Conservation (phyloP, 2,113 vertebrate species). For the Apteryx owenii region DNA sequence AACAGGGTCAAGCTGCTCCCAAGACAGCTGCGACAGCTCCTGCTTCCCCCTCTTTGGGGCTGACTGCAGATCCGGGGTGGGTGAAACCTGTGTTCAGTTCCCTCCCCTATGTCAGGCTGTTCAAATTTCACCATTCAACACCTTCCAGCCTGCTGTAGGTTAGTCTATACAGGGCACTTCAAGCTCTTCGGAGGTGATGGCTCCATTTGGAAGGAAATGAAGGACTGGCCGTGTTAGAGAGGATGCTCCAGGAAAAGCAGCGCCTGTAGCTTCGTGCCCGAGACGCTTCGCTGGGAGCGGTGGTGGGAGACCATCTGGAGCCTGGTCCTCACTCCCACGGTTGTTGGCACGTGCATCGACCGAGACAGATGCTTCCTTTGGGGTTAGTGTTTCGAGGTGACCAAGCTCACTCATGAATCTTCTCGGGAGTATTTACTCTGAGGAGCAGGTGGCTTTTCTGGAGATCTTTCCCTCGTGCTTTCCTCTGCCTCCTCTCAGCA, state of each 20-base stretch:
- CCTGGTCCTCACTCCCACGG: not conserved
- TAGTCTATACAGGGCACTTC: not conserved
- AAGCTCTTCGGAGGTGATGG: not conserved
- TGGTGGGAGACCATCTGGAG: not conserved
- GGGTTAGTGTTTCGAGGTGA: not conserved
- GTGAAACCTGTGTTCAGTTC: not conserved
- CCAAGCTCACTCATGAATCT: not conserved
- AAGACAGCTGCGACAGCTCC: not conserved
- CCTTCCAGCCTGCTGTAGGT: not conserved
- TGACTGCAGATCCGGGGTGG: fast-evolving
- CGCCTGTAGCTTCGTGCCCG: not conserved
- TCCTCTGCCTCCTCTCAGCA: not conserved
- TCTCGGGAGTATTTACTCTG: not conserved
- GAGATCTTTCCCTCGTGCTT: not conserved
- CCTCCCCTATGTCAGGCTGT: not conserved
- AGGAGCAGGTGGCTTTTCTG: not conserved
- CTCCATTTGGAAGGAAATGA: not conserved
- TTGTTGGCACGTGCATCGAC: fast-evolving
- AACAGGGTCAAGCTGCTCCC: not conserved
- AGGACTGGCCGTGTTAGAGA: not conserved
- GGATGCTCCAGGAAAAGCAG: not conserved
- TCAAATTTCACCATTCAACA: not conserved
- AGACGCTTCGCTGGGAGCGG: not conserved
- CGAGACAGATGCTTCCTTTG: not conserved
- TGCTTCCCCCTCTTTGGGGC: fast-evolving